A percentile compares a stretch with the other conserved stretches of the same genome.
Conservation (phyloP, 2,888 invertebrate species). For the Leptinotarsa tumamoca region DNA sequence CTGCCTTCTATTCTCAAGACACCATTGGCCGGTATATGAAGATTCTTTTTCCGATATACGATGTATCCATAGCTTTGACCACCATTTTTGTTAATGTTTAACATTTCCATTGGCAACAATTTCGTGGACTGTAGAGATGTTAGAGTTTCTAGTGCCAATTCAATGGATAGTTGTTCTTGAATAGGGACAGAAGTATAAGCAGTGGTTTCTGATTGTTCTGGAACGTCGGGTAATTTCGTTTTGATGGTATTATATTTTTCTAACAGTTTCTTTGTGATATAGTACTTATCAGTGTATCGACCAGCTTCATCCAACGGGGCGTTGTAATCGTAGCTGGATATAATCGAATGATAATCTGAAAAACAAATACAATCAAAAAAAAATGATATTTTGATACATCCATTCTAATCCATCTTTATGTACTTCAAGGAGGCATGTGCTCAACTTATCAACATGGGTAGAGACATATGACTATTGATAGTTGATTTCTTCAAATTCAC, state of each 20-base stretch:
- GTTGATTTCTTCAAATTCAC: too few species aligned
- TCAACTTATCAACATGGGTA: too few species aligned
- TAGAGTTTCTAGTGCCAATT: too few species aligned
- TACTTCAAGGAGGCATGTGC: too few species aligned
- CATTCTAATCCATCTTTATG: too few species aligned
- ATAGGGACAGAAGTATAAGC: too few species aligned
- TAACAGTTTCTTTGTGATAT: constrained; percentile 71
- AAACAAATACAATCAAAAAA: constrained; percentile 3
- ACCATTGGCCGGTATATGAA: constrained; percentile 56
- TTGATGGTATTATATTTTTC: constrained; percentile 54
- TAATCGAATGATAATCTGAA: constrained; percentile 58
- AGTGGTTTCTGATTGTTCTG: too few species aligned
- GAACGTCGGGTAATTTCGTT: too few species aligned
- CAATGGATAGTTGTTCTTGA: too few species aligned
- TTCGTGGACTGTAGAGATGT: constrained; percentile 26
- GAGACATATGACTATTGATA: too few species aligned
- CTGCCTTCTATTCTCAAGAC: constrained; percentile 63
- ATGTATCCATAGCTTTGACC: constrained; percentile 72
- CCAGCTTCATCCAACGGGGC: constrained; percentile 90
- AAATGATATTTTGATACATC: too few species aligned
- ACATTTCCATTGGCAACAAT: constrained; percentile 62
- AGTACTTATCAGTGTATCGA: constrained; percentile 83
- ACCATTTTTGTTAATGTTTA: constrained; percentile 67
- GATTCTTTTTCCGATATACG: constrained; percentile 66
- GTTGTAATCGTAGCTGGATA: constrained; percentile 75